Evolutionary conservation across 2,797 vertebrate species (phyloP), one percentile per base, ranked within the genome.

Genomic region (Manis javanica): DNA sequence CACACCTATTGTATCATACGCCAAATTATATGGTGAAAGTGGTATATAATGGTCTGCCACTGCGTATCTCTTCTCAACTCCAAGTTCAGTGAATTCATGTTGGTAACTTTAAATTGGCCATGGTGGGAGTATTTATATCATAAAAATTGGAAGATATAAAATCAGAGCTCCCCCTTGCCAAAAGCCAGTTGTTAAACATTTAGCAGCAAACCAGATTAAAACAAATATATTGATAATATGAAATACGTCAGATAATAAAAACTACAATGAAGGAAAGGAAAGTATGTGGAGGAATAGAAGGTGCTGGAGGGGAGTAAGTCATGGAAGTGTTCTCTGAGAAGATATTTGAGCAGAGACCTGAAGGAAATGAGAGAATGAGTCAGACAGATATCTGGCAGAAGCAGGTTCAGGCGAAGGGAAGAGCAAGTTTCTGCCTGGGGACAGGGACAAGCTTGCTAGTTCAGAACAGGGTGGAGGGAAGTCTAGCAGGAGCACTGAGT

Each of bases 21-120:
- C 16, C 11, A 0, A 0, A 1, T 4, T 37, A 0, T 2, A 0
- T 0, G 19, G 23, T 1, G 13, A 49, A 49, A 39, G 63, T 0
- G 26, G 51, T 4, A 16, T 5, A 4, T 3, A 13, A 39, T 0
- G 24, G 12, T 12, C 26, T 11, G 11, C 11, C 26, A 1, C 18
- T 9, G 21, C 5, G 3, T 10, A 12, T 21, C 77, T n/a, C 68
- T 63, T 18, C 64, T 51, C 59, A 3, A 3, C 19, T 23, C 71
- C 82, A 18, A 3, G 0, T 16, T 51, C 23, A 1, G 13, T 9
- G 78, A 61, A 72, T 77, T 24, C 63, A 7, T 5, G 23, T 11
- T 12, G 39, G 71, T 1, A 12, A 34, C 64, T 21, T 39, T n/a
- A 18, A 34, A 29, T 31, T 2, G 11, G 69, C 39, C 53, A 9